Evolutionary conservation across 2,113 vertebrate species (phyloP).

Genomic region (Regulus satrapa): DNA sequence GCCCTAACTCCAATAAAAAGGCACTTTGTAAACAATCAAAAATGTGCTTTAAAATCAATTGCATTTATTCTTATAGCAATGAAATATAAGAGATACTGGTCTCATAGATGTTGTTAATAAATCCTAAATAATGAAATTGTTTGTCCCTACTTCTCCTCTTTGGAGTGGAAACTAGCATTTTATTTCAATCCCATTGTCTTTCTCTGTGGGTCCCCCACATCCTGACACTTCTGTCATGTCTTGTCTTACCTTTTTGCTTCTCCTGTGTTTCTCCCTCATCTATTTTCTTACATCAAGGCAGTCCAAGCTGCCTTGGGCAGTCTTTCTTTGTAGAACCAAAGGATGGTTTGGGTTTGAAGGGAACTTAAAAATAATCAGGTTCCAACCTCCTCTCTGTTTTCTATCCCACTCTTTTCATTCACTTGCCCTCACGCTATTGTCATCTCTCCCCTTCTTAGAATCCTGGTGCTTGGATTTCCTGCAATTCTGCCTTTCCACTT

Average conservation of each 20-base stretch:
- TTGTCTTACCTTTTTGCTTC: neutral
- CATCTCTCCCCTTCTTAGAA: neutral
- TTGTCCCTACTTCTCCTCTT: neutral
- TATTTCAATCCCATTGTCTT: neutral
- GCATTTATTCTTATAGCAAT: neutral
- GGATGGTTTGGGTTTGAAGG: neutral
- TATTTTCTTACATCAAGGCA: too few species aligned
- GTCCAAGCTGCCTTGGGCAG: neutral
- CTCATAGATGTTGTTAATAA: neutral
- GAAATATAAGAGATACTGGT: neutral
- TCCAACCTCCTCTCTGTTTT: neutral
- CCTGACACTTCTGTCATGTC: neutral
- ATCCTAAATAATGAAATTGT: neutral
- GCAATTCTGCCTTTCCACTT: neutral
- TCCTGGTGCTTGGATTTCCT: neutral
- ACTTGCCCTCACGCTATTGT: neutral
- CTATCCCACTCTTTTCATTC: neutral
- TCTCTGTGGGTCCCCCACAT: neutral
- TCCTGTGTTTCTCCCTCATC: neutral
- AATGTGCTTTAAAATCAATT: neutral
- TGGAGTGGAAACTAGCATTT: neutral
- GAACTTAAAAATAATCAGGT: neutral
- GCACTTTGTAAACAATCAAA: neutral
- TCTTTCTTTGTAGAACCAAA: neutral
- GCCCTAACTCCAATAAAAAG: constrained; percentile 26